These are phyloP conservation scores for Perca fluviatilis DNA, from an alignment of 2,113 vertebrate species.

Conservation along the genomic window DNA sequence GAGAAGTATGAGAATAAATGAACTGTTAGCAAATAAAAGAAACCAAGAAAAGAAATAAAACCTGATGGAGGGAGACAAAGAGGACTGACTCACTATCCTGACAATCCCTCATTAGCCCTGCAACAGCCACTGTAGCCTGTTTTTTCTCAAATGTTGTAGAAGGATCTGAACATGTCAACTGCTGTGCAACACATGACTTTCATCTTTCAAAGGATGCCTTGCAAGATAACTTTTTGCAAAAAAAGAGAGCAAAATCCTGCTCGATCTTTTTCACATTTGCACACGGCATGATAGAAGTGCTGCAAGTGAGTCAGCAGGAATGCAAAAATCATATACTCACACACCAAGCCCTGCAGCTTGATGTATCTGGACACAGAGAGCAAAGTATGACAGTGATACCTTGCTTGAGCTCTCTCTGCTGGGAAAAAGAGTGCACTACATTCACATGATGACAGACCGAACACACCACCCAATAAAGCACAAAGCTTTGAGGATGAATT, in stretches of 20 bases:
- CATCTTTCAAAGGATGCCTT: neutral
- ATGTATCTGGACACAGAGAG: neutral
- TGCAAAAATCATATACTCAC: neutral
- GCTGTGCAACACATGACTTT: neutral
- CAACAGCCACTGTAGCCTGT: neutral
- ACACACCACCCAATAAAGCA: neutral
- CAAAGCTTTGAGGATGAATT: neutral
- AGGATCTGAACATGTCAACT: neutral
- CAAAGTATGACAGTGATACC: neutral
- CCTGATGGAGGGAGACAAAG: constrained; percentile 25
- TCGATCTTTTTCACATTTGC: neutral
- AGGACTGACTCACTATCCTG: constrained; percentile 27
- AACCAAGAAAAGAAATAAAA: constrained; percentile 6
- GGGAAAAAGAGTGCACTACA: constrained; percentile 67
- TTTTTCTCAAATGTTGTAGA: neutral
- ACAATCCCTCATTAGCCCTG: neutral
- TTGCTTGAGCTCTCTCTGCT: constrained; percentile 70
- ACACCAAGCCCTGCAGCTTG: neutral
- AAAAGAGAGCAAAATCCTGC: neutral
- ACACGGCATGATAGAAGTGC: neutral
- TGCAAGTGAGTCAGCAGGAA: neutral
- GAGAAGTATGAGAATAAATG: constrained; percentile 10
- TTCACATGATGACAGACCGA: neutral
- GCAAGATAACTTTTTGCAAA: neutral
- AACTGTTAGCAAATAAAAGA: constrained; percentile 25